Base-by-base conservation (phyloP, 1,140 invertebrate genomes). In the Drosophila nannoptera region DNA sequence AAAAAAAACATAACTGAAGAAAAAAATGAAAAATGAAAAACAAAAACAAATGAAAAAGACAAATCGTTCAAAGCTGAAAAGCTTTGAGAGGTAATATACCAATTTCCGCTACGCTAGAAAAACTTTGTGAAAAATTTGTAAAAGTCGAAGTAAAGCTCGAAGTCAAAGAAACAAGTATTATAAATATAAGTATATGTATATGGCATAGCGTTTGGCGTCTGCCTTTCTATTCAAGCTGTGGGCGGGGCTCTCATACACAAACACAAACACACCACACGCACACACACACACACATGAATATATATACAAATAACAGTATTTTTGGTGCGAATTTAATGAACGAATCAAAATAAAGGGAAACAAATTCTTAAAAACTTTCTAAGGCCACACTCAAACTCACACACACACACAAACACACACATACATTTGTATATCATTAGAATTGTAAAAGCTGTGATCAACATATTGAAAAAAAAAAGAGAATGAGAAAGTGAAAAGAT, bases 371-470 rank as follows among this genome's bases (percentile, higher is more conserved):
- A 38, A 59, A 40, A 60, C 29, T 33, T 58, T 12, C 29, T 42
- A 40, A 14, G 32, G n/a, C 14, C 64, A 45, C 54, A 61, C 33
- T 4, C 42, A 58, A 50, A 56, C 40, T 59, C 32, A 66, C 12
- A 49, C 1, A 52, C 32, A 36, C 14, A 59, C 7, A 50, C 35
- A 59, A 22, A 62, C 2, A 33, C 29, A 45, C 31, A 32, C 42
- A 64, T 22, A 55, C 52, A 63, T 64, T 64, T 64, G 73, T 69
- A 83, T 84, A 84, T 84, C 80, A 83, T 83, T 83, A 76, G 80
- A 86, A 83, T 83, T 84, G 80, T 84, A 83, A 84, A 84, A 74
- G 80, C 80, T 84, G 80, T 84, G 80, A 84, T 84, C 80, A 80
- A 75, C 59, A 68, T 68, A 50, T 45, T 55, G 43, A 46, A 43